phyloP scores from a whole-genome alignment of 2,797 vertebrate genomes.

The Cyclura pinguis region DNA sequence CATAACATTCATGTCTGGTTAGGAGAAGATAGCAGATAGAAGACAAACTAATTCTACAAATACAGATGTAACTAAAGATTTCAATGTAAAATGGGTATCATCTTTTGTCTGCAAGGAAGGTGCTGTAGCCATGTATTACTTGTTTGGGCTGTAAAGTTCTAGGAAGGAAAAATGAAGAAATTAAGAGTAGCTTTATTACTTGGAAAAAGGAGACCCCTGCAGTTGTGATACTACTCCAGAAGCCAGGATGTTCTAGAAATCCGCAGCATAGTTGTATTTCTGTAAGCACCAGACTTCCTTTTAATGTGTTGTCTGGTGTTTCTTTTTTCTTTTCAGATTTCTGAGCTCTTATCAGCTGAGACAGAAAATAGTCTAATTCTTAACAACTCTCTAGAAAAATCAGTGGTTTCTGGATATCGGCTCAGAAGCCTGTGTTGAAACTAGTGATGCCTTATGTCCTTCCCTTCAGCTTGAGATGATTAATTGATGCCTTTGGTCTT shows the following conservation, averaged over 20 bases:
- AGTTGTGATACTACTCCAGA: not conserved
- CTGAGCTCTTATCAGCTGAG: not conserved
- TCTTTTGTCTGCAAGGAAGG: not conserved
- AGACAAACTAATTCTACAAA: not conserved
- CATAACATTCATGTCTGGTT: not conserved
- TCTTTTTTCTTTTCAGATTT: not conserved
- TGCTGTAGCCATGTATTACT: not conserved
- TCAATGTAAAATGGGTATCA: not conserved
- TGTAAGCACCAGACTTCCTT: not conserved
- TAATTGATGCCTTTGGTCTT: not conserved
- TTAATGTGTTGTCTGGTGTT: not conserved
- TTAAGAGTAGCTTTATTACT: not conserved
- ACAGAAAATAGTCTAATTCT: not conserved
- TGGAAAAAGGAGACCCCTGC: too few species aligned
- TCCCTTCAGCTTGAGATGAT: not conserved
- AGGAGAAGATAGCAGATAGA: not conserved
- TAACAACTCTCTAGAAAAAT: not conserved
- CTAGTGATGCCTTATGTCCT: too few species aligned
- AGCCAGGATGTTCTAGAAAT: not conserved
- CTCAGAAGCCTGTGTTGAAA: not conserved
- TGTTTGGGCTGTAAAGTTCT: not conserved
- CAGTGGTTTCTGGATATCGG: not conserved
- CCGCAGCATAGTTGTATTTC: too few species aligned
- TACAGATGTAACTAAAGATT: not conserved
- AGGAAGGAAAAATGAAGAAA: not conserved